These are phyloP conservation scores for Oophaga pumilio DNA, from an alignment of 2,113 vertebrate species.

Conservation along the genomic window DNA sequence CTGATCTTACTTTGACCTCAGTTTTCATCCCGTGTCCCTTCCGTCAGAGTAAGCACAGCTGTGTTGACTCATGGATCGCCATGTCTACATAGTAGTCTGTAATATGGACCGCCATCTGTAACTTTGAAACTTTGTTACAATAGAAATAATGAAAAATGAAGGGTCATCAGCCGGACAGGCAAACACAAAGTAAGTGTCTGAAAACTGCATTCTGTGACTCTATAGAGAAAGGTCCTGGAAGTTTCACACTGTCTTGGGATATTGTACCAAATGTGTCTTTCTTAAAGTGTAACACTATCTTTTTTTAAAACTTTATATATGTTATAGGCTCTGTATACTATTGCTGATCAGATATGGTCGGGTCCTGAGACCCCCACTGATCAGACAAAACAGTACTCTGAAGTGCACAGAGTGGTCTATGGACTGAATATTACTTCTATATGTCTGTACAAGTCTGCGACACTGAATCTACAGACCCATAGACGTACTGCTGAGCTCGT, in stretches of 20 bases:
- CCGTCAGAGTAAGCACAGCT: slow-evolving; percentile 1
- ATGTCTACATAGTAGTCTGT: not conserved
- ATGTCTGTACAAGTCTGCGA: too few relatives aligned
- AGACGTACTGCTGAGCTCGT: too few relatives aligned
- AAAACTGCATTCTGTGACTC: not conserved
- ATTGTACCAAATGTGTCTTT: too few relatives aligned
- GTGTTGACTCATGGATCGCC: slow-evolving; percentile 7
- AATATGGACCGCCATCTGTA: not conserved
- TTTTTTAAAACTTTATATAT: too few relatives aligned
- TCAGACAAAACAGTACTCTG: too few relatives aligned
- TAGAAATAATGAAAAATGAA: not conserved
- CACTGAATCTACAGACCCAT: too few relatives aligned
- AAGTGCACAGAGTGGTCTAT: too few relatives aligned
- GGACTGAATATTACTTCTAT: too few relatives aligned
- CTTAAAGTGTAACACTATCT: too few relatives aligned
- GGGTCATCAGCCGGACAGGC: not conserved
- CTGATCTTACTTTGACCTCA: not conserved
- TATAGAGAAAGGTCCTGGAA: not conserved
- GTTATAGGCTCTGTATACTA: too few relatives aligned
- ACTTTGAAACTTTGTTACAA: not conserved
- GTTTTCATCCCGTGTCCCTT: not conserved
- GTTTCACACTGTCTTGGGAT: not conserved
- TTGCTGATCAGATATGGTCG: too few relatives aligned
- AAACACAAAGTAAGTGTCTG: not conserved
- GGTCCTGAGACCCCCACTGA: too few relatives aligned